Base-by-base conservation (phyloP, 2,888 invertebrate species). In the Leptopterna dolabrata region DNA sequence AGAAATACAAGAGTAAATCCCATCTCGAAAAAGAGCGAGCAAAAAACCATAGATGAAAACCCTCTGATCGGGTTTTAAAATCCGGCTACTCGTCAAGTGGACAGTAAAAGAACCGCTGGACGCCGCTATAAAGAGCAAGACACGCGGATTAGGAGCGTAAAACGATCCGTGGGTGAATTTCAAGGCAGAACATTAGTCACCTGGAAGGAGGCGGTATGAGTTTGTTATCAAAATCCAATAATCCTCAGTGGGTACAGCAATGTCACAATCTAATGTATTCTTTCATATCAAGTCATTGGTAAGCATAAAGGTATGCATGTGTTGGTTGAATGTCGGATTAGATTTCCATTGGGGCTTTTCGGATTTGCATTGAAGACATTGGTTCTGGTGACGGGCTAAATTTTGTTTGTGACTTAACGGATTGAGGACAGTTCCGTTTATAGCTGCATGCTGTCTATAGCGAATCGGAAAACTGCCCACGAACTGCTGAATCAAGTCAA, bases 131-230 rank as follows among this genome's bases (percentile, higher is more conserved):
- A 78, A 78, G 78, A 45, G 45, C 45, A 78, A 41, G 41, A 73
- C 30, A 36, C 73, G 14, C 45, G 78, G 45, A 78, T 45, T 78
- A 78, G 47, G 16, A 45, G 43, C 47, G 78, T 14, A 43, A 78
- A 78, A 78, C 73, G 73, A 41, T 36, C 30, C 73, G 73, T 76
- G 73, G 73, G 73, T 76, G 73, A 76, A 41, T 36, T 76, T 76
- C 73, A 76, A 76, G 73, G 36, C 36, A 30, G 73, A 76, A 41
- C 36, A 76, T 76, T 41, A 76, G 73, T 41, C 73, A 41, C 73
- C 29, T 16, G 7, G 36, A 29, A 76, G 73, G 41, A 76, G 73
- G 73, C 41, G 73, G 36, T 36, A 76, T n/a, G 63, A 24, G 24
- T 24, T n/a, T 1, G 63, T 63, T 63, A 24, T 63, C 63, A 63